Evolutionary conservation across 2,113 vertebrate genomes (phyloP).

Genomic region (Camelus dromedarius): DNA sequence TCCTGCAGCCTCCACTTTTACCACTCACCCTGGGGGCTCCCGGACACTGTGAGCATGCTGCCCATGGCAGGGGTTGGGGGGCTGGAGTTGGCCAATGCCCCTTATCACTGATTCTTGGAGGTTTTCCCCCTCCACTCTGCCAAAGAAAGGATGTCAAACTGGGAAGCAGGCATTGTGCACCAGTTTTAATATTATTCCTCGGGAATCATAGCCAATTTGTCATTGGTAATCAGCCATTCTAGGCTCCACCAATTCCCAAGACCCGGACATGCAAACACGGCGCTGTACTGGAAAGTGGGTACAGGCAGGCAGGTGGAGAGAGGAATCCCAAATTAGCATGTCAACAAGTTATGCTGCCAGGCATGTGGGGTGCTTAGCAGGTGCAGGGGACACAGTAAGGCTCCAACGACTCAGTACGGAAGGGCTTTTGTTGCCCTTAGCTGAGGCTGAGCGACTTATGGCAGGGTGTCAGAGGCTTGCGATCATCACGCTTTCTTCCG

Average conservation of each 20-base stretch:
- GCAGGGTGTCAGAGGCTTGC: neutral
- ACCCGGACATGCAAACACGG: neutral
- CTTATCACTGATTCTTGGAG: neutral
- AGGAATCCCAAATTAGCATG: neutral
- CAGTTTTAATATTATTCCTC: neutral
- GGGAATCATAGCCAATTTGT: neutral
- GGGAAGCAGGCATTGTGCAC: neutral
- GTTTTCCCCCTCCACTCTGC: neutral
- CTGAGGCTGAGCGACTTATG: neutral
- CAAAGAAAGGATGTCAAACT: neutral
- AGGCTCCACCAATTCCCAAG: neutral
- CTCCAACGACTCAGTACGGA: fast-evolving
- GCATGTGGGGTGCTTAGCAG: fast-evolving
- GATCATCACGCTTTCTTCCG: neutral
- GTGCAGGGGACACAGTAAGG: fast-evolving
- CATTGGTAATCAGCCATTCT: neutral
- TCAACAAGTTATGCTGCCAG: neutral
- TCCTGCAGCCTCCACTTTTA: neutral
- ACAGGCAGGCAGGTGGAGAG: neutral
- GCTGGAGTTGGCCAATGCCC: neutral
- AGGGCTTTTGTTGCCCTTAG: fast-evolving
- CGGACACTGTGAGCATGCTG: neutral
- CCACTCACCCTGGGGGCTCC: neutral
- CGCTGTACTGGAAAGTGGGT: neutral
- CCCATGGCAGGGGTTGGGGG: neutral